A percentile compares a stretch with the other conserved stretches of the same genome.
Conservation (phyloP, 1,140 invertebrate genomes). For the Drosophila obscura region DNA sequence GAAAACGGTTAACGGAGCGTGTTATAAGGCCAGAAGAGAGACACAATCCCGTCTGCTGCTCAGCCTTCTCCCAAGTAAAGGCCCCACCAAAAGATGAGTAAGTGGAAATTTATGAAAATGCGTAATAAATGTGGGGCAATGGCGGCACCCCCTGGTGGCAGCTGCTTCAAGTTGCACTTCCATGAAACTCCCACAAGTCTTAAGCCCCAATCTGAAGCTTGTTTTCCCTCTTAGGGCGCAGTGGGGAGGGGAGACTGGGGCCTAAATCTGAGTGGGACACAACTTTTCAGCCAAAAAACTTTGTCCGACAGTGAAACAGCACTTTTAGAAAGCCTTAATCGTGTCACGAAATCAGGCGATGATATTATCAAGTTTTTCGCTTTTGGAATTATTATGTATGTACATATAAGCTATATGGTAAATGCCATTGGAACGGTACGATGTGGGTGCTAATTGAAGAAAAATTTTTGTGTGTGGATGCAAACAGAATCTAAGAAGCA, state of each 20-base stretch:
- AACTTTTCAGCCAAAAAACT: slow-evolving; percentile 61
- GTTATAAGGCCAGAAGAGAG: slow-evolving; percentile 61
- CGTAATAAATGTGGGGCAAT: slow-evolving; percentile 55
- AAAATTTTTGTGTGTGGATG: not conserved
- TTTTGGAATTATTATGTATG: slow-evolving; percentile 20
- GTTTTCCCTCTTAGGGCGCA: slow-evolving; percentile 1
- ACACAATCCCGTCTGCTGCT: slow-evolving; percentile 8
- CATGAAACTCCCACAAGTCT: slow-evolving; percentile 53
- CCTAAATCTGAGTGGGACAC: slow-evolving; percentile 75
- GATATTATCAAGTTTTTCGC: slow-evolving; percentile 49
- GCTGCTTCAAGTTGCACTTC: slow-evolving; percentile 56
- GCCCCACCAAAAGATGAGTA: slow-evolving; percentile 59
- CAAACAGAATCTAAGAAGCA: not conserved
- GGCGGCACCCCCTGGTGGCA: slow-evolving; percentile 16
- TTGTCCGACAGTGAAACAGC: slow-evolving; percentile 55
- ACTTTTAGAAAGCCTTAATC: slow-evolving; percentile 58
- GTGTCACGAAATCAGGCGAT: slow-evolving; percentile 50
- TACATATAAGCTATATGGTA: slow-evolving; percentile 16
- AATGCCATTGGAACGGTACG: slow-evolving; percentile 3
- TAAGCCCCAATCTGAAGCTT: slow-evolving; percentile 43
- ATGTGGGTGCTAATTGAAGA: slow-evolving; percentile 32
- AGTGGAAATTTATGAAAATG: slow-evolving; percentile 81
- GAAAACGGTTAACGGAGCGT: slow-evolving; percentile 78
- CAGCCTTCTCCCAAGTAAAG: slow-evolving; percentile 9
- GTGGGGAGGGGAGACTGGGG: not conserved